Percentiles rank a stretch among this genome's conserved stretches.
phyloP scores from a whole-genome alignment of 1,140 invertebrate species.

The Saccostrea cuccullata region DNA sequence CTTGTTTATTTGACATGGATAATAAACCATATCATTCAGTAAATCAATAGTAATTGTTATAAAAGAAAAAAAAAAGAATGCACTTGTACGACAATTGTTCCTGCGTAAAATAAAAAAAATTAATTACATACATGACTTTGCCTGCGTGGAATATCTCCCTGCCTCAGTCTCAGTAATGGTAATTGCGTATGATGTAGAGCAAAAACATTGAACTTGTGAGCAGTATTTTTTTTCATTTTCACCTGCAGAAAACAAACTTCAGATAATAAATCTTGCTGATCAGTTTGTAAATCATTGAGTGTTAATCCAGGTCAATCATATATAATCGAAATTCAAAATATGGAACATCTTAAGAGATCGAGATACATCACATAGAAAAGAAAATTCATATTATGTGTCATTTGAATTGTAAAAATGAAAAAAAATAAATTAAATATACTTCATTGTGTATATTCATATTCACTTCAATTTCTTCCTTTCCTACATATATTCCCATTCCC shows the following conservation, averaged over 20 bases:
- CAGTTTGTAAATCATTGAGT: too few relatives aligned
- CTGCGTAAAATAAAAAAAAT: not conserved
- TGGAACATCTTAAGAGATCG: too few relatives aligned
- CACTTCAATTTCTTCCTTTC: too few relatives aligned
- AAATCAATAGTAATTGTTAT: not conserved
- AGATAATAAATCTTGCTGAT: too few relatives aligned
- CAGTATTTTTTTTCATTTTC: not conserved
- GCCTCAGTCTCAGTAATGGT: not conserved
- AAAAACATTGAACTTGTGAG: not conserved
- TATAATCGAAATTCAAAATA: too few relatives aligned
- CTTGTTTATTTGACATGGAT: not conserved
- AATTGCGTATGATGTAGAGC: not conserved
- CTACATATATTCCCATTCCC: too few relatives aligned
- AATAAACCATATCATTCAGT: not conserved
- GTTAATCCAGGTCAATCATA: too few relatives aligned
- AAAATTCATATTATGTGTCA: too few relatives aligned
- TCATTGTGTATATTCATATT: too few relatives aligned
- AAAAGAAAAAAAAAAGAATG: constrained; percentile 11
- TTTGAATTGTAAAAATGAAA: too few relatives aligned
- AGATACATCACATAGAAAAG: too few relatives aligned
- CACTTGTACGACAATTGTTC: not conserved
- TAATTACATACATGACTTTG: constrained; percentile 24
- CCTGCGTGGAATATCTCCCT: not conserved
- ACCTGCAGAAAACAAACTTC: not conserved
- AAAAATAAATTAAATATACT: too few relatives aligned